Percentiles rank a stretch among this genome's conserved stretches.
These are phyloP conservation scores for Peucedramus taeniatus DNA, from an alignment of 2,113 vertebrate species.

Conservation along the genomic window DNA sequence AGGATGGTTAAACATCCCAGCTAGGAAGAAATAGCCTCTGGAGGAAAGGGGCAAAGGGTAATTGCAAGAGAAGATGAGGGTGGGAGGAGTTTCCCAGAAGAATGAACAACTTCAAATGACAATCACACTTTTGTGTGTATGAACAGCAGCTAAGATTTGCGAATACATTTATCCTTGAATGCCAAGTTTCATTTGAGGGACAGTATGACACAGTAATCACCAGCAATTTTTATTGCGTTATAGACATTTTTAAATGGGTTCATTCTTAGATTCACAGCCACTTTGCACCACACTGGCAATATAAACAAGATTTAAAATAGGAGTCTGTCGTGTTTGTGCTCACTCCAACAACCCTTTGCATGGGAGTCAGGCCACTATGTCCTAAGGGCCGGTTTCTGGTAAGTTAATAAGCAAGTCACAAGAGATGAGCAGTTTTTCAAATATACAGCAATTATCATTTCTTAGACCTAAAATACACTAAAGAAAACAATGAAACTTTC, in stretches of 20 bases:
- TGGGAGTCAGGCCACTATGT: neutral
- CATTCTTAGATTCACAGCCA: neutral
- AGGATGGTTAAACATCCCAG: neutral
- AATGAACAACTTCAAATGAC: neutral
- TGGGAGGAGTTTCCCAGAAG: neutral
- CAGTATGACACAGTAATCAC: neutral
- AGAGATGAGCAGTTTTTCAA: neutral
- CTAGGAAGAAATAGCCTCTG: neutral
- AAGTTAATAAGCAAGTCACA: neutral
- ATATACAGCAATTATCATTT: neutral
- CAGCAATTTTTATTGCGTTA: neutral
- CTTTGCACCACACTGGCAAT: neutral
- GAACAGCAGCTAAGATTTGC: neutral
- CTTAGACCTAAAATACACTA: neutral
- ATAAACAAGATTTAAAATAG: neutral
- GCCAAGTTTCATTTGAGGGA: neutral
- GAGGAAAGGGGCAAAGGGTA: neutral
- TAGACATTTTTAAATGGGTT: neutral
- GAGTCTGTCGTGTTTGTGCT: neutral
- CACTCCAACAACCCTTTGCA: neutral
- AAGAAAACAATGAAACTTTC: conserved; percentile 4
- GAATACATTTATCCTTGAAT: neutral
- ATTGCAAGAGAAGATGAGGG: neutral
- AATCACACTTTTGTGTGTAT: neutral
- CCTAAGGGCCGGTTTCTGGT: neutral